Base-by-base conservation (phyloP, 2,888 invertebrate genomes). In the Temnothorax unifasciatus region DNA sequence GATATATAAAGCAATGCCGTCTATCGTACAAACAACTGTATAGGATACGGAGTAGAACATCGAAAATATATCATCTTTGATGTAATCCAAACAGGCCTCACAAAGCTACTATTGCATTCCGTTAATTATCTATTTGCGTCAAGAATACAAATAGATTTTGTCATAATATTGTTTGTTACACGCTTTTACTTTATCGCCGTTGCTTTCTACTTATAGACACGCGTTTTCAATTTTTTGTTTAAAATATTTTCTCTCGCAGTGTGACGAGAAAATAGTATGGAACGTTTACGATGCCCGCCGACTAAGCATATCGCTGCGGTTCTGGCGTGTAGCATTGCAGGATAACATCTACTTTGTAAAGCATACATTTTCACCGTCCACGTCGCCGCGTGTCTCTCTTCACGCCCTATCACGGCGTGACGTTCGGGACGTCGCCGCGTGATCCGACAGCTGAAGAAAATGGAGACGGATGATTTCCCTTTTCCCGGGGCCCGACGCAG, bases 381-480 rank as follows among this genome's bases (percentile, higher is more conserved):
- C 79, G n/a, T 25, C 44, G 15, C 59, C 29, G 15, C 34, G 44
- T 41, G 29, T 11, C 47, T 29, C 38, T 61, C 68, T 71, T 64
- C 71, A 25, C 84, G 57, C 47, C 71, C 34, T 64, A 44, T 13
- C 57, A 50, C 54, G 50, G 18, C 54, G 61, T 59, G 59, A 38
- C 54, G 71, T 74, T 57, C 66, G 71, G 71, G 52, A 57, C 75
- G 61, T 44, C 79, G 68, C 50, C 73, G 84, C 90, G 83, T 66
- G 85, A 84, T 83, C 75, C 83, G 89, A 86, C 89, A 88, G 84
- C 82, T 86, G 81, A 86, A 85, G 90, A 90, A 90, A 90, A 90
- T 90, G 86, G 90, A 87, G 90, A 90, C 89, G 90, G 90, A 90
- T 90, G 90, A 89, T 90, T 90, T 90, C 90, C 89, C 86, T 89